Percentiles rank a stretch among this genome's conserved stretches.
phyloP scores from a whole-genome alignment of 2,113 vertebrate genomes.

The Peucedramus taeniatus region DNA sequence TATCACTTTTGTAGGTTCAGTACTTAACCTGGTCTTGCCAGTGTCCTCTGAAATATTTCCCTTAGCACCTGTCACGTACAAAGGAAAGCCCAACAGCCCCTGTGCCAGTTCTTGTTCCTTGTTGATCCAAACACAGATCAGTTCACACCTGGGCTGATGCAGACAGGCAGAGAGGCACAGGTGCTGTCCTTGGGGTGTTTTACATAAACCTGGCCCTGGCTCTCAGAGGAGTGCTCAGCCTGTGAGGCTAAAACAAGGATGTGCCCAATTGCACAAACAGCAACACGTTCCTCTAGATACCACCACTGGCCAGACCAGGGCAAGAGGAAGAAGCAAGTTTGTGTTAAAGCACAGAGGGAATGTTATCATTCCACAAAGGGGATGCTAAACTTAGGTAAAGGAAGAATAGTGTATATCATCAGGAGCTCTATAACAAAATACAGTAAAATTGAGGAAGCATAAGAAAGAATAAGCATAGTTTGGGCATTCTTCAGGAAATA shows the following conservation, averaged over 20 bases:
- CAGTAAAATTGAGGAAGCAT: neutral
- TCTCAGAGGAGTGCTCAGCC: neutral
- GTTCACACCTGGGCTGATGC: neutral
- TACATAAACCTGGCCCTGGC: neutral
- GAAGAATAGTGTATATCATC: neutral
- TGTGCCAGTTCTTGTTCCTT: neutral
- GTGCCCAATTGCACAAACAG: neutral
- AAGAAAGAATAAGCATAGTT: neutral
- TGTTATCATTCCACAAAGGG: neutral
- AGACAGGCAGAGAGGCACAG: neutral
- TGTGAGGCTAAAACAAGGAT: neutral
- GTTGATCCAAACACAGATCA: neutral
- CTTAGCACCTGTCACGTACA: neutral
- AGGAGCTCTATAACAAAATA: neutral
- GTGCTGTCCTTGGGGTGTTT: neutral
- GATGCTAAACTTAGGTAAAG: neutral
- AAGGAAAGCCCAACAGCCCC: neutral
- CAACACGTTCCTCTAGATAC: rapidly evolving
- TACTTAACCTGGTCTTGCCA: neutral
- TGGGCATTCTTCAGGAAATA: neutral
- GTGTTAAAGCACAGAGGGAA: neutral
- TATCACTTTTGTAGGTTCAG: neutral
- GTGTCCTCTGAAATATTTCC: neutral
- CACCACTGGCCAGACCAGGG: neutral
- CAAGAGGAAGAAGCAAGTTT: neutral